Evolutionary conservation across 2,113 vertebrate species (phyloP).

Genomic region (Naja naja): DNA sequence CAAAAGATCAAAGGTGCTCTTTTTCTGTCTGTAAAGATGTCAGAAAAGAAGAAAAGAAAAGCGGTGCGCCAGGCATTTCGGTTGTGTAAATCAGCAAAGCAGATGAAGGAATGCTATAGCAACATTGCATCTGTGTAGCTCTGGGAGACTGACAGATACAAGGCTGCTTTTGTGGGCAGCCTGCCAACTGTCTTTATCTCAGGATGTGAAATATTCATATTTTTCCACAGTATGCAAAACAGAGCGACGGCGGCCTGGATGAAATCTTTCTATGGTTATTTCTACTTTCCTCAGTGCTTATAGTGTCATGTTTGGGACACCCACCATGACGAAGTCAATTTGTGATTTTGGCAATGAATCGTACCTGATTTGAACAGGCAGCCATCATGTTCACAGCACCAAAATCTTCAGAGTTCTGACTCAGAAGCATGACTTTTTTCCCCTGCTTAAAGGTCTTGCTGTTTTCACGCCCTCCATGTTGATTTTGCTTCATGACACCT

Average conservation of each 20-base stretch:
- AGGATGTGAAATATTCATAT: neutral
- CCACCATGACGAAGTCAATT: no score
- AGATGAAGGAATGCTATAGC: conserved; percentile 11
- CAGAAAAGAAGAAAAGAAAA: conserved; percentile 5
- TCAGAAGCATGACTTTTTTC: neutral
- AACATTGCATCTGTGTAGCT: conserved; percentile 13
- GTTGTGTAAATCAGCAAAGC: conserved; percentile 10
- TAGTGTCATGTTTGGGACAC: neutral
- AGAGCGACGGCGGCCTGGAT: conserved; percentile 7
- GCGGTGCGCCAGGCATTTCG: conserved; percentile 8
- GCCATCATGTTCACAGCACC: neutral
- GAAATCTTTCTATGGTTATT: neutral
- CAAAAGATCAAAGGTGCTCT: conserved; percentile 19
- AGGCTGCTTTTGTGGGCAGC: conserved; percentile 15
- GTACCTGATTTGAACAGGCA: neutral
- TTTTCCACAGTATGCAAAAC: conserved; percentile 29
- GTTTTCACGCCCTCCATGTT: neutral
- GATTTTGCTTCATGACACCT: neutral
- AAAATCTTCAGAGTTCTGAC: neutral
- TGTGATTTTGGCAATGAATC: neutral
- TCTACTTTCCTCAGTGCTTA: neutral
- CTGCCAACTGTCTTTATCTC: conserved; percentile 26
- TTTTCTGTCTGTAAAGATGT: conserved; percentile 20
- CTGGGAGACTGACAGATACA: conserved; percentile 22
- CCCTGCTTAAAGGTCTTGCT: neutral